phyloP scores from a whole-genome alignment of 2,797 vertebrate genomes.

The Semaprochilodus insignis region DNA sequence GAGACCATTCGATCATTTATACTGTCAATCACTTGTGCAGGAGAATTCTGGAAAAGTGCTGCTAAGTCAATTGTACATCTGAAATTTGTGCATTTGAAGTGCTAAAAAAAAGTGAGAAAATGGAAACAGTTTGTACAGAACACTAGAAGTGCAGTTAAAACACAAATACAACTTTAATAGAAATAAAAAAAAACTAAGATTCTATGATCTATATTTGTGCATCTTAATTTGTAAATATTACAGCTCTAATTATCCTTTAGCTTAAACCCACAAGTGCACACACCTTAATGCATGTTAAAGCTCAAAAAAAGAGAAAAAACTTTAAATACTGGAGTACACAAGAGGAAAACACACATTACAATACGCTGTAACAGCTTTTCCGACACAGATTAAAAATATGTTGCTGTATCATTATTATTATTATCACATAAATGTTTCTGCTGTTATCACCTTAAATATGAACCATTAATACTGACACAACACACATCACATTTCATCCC shows the following conservation, averaged over 20 bases:
- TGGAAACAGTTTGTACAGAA: neutral
- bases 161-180: neutral
- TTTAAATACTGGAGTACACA: neutral
- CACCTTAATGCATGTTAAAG: neutral
- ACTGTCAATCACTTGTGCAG: neutral
- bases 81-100: neutral
- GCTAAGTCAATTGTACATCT: neutral
- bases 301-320: neutral
- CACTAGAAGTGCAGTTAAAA: neutral
- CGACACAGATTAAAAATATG: neutral
- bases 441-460: neutral
- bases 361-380: neutral
- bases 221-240: neutral
- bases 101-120: neutral
- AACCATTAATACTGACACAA: neutral
- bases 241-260: neutral
- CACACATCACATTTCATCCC: conserved; percentile 1
- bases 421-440: neutral
- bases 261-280: neutral
- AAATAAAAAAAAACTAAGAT: neutral
- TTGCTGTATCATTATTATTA: neutral
- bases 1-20: no score
- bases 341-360: neutral
- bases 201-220: neutral
- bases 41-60: neutral